Percentiles rank a stretch among this genome's conserved stretches.
Evolutionary conservation across 2,797 vertebrate species (phyloP).

Genomic region (Clamator glandarius): DNA sequence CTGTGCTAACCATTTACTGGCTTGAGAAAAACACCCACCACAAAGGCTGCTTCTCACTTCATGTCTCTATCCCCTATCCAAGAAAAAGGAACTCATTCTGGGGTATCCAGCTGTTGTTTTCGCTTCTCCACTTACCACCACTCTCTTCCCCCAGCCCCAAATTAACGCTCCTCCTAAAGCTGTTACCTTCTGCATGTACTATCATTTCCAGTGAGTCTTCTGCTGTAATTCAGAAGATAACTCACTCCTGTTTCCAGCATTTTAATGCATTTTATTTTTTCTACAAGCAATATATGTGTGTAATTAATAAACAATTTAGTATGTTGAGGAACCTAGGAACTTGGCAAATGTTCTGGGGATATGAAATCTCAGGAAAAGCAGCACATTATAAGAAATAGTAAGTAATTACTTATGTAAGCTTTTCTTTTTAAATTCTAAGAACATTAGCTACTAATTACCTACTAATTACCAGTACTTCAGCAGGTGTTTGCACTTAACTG

Average conservation of each 20-base stretch:
- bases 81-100: neutral
- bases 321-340: conserved; percentile 95
- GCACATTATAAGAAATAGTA: conserved; percentile 94
- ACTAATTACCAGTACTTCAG: conserved; percentile 99
- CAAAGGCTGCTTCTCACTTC: neutral
- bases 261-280: conserved; percentile 87
- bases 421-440: conserved; percentile 97
- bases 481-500: conserved; percentile 99
- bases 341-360: conserved; percentile 98
- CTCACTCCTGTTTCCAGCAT: conserved; percentile 78
- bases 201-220: conserved; percentile 69
- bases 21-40: neutral
- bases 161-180: conserved; percentile 44
- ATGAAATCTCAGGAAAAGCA: conserved; percentile 96
- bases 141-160: neutral
- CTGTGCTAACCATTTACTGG: neutral
- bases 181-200: conserved; percentile 60
- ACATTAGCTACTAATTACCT: conserved; percentile 99
- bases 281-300: conserved; percentile 94
- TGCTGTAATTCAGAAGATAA: conserved; percentile 80
- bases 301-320: conserved; percentile 99
- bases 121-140: neutral
- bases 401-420: conserved; percentile 99
- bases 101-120: conserved; percentile 29
- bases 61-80: neutral